Conservation (phyloP, 2,888 invertebrate species). For the Plutella xylostella region DNA sequence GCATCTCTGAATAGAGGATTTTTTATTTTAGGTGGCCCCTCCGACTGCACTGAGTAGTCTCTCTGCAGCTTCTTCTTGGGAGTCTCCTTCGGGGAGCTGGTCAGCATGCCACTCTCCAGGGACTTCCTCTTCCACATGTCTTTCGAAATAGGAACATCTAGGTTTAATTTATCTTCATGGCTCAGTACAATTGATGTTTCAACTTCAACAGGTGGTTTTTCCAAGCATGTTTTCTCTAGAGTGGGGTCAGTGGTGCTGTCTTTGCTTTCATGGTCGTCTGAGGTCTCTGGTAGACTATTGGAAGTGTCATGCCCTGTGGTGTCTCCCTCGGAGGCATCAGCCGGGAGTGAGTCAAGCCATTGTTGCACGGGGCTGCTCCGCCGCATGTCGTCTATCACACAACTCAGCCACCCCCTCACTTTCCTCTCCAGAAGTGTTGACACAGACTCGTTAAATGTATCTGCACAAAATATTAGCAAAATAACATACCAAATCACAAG, state of each 20-base stretch:
- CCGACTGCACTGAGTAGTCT: slow-evolving; percentile 60
- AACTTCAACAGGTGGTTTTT: slow-evolving; percentile 29
- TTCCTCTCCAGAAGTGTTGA: slow-evolving; percentile 57
- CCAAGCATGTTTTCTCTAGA: slow-evolving; percentile 39
- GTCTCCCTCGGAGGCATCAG: slow-evolving; percentile 16
- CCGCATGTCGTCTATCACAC: slow-evolving; percentile 69
- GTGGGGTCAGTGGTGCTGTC: slow-evolving; percentile 15
- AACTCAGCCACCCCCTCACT: slow-evolving; percentile 59
- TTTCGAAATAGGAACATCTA: slow-evolving; percentile 41
- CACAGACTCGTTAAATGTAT: slow-evolving; percentile 58
- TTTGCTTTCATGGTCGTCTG: slow-evolving; percentile 32
- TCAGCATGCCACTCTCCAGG: slow-evolving; percentile 43
- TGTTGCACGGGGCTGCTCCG: slow-evolving; percentile 76
- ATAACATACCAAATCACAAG: no score
- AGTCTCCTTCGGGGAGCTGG: slow-evolving; percentile 33
- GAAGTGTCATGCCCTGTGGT: no score
- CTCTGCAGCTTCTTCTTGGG: slow-evolving; percentile 44
- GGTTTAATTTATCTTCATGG: slow-evolving; percentile 34
- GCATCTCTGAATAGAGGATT: slow-evolving; percentile 60
- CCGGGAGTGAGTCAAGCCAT: slow-evolving; percentile 79
- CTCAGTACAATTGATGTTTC: no score
- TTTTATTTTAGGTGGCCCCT: slow-evolving; percentile 54
- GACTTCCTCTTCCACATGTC: slow-evolving; percentile 52
- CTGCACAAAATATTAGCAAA: slow-evolving; percentile 27
- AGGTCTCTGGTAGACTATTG: no score